These are phyloP conservation scores for Poecilia wingei DNA, from an alignment of 2,797 vertebrate species.

Conservation along the genomic window DNA sequence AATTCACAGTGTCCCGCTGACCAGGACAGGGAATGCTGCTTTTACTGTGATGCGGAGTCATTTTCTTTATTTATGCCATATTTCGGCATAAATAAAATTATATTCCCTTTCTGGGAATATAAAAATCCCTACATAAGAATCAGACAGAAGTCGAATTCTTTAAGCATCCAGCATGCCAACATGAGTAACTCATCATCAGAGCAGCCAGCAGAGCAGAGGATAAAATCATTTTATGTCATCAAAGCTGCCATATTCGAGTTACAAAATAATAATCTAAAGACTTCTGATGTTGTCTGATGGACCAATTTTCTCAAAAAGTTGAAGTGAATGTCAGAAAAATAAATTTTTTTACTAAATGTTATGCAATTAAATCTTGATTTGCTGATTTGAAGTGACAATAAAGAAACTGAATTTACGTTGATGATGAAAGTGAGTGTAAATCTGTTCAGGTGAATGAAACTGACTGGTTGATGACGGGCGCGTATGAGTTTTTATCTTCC, in stretches of 20 bases:
- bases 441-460: not conserved
- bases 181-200: not conserved
- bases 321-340: not conserved
- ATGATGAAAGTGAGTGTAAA: not conserved
- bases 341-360: not conserved
- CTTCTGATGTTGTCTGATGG: not conserved
- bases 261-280: not conserved
- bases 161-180: not conserved
- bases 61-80: not conserved
- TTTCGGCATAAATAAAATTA: not conserved
- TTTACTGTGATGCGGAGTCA: not conserved
- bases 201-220: not conserved
- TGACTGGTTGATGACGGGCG: conserved; percentile 94
- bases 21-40: not conserved
- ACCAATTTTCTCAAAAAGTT: not conserved
- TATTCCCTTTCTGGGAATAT: not conserved
- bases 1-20: not conserved
- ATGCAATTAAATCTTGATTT: not conserved
- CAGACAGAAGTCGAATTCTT: not conserved
- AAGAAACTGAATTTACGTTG: not conserved
- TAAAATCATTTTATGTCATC: not conserved
- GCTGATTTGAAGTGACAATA: not conserved
- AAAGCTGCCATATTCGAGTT: not conserved
- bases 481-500: conserved; percentile 95
- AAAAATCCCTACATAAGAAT: not conserved